Conservation (phyloP, 2,797 vertebrate genomes). For the Helarctos malayanus region DNA sequence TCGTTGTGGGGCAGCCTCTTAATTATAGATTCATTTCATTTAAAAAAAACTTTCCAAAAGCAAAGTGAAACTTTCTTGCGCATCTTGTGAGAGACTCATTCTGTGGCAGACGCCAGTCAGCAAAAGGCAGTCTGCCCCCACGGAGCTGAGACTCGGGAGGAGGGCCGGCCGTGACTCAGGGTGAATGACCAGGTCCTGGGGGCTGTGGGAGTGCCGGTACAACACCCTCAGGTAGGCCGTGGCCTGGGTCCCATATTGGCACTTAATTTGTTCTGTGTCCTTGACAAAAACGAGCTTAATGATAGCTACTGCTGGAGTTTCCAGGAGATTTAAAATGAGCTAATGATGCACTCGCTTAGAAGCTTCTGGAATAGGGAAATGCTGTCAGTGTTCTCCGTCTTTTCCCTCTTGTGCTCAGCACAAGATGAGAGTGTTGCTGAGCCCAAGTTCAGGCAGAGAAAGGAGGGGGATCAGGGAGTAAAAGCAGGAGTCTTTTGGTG, state of each 20-base stretch:
- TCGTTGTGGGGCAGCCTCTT: not conserved
- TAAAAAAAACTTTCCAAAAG: not conserved
- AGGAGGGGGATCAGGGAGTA: too few species aligned
- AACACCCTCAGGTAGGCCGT: not conserved
- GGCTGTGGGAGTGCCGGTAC: too few species aligned
- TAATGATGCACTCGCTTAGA: rapidly evolving
- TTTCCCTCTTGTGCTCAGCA: not conserved
- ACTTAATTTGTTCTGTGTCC: not conserved
- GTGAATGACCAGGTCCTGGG: too few species aligned
- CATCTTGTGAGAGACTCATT: not conserved
- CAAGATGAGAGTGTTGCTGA: not conserved
- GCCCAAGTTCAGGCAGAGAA: not conserved
- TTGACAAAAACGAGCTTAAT: not conserved
- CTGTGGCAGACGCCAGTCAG: not conserved
- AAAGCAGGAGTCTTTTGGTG: not conserved
- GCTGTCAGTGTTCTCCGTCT: too few species aligned
- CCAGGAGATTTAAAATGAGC: not conserved
- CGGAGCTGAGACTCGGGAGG: not conserved
- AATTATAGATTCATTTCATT: not conserved
- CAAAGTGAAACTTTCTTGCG: not conserved
- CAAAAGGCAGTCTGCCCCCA: not conserved
- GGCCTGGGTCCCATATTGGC: too few species aligned
- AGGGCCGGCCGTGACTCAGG: rapidly evolving
- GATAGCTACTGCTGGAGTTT: rapidly evolving
- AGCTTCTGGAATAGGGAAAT: not conserved